Base-by-base conservation (phyloP, 2,797 vertebrate genomes). In the Coranthus polyacanthus region DNA sequence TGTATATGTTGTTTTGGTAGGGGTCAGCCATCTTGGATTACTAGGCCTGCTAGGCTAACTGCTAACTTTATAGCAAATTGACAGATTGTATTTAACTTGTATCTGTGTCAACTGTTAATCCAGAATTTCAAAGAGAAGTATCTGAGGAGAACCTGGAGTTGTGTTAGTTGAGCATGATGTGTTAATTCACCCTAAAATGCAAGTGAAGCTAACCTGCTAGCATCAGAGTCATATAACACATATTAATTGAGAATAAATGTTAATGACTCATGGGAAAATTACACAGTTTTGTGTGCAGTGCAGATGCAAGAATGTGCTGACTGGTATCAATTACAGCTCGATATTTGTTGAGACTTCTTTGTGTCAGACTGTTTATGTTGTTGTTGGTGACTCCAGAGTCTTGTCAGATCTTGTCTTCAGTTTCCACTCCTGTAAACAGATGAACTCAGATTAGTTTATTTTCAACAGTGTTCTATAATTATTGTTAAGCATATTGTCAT, bases 1-100 rank as follows among this genome's bases (percentile, higher is more conserved):
- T 92, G 75, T 95, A 95, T 43, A 87, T 45, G 65, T 85, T 95
- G 88, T 95, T 95, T 79, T 95, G 93, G 68, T 95, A 95, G 41
- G 91, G 89, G 93, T 95, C 94, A 49, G 95, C 92, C 96, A 97
- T 97, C 34, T 58, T 67, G 41, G n/a, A 55, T 69, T 6, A 24
- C 17, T 9, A 20, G 9, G 3, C 20, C 21, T 43, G 22, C 36
- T 50, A 5, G 9, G 18, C 32, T 55, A 58, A 38, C 0, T 13
- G 42, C 37, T 68, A 46, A 22, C 29, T 54, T 44, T 20, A 52
- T 16, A 11, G 12, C 6, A 59, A 18, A 15, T 12, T 7, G 13
- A 39, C 26, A n/a, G n/a, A n/a, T n/a, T 49, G 20, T 17, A 3
- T 8, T 34, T 12, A 11, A 12, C 5, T 13, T 3, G 12, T 26